Evolutionary conservation across 2,888 invertebrate species (phyloP), one percentile per base, ranked within the genome.

Genomic region (Lordiphosa fenestrarum): DNA sequence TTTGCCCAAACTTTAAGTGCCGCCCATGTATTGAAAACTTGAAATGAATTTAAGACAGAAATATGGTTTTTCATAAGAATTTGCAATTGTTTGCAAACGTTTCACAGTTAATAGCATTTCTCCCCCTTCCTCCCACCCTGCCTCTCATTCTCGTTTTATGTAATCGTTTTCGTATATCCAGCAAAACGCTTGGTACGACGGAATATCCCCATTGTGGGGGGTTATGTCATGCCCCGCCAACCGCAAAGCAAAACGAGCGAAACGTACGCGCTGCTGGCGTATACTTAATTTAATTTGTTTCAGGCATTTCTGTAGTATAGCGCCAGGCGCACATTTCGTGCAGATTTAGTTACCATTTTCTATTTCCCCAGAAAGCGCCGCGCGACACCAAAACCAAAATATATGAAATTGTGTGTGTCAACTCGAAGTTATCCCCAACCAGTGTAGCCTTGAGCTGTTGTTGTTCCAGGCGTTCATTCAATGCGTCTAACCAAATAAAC

Each of bases 211-310:
- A 30, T 39, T 15, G 39, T 13, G 21, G 42, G 21, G 42, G 36
- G 12, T 23, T 41, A 25, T 30, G 47, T 19, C 21, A 30, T 19
- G 25, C 49, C 19, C 5, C 21, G 23, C 59, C 52, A 53, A 21
- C 39, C 51, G 46, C 42, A 58, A 56, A 53, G 60, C 60, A 44
- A 56, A 53, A 60, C 58, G 41, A 46, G 47, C 39, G 35, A 55
- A 56, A 47, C 44, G 60, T 61, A 55, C 66, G 53, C 66, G 58
- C 39, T 65, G 58, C 39, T 65, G 71, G 62, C 73, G 71, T 73
- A 75, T 82, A 82, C 83, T 59, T 80, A 80, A 80, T 80, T 82
- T 80, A 80, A 80, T 80, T 80, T 80, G 75, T 63, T 58, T 69
- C 61, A 47, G 61, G 42, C 61, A 64, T 78, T 82, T 64, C 53